Base-by-base conservation (phyloP, 2,888 invertebrate species). In the Hypena proboscidalis region DNA sequence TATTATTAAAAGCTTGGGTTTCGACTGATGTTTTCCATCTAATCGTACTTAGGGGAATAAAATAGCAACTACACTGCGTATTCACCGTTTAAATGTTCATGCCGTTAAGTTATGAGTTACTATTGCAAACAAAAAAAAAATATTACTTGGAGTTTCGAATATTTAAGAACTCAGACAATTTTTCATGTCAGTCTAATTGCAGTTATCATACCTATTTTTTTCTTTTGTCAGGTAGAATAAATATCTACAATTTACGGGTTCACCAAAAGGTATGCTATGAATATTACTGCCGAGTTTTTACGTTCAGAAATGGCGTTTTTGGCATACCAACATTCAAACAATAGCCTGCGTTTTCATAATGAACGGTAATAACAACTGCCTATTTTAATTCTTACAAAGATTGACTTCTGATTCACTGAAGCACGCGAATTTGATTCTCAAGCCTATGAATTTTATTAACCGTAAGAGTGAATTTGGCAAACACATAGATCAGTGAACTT, bases 391-490 rank as follows among this genome's bases (percentile, higher is more conserved):
- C 11, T 34, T 39, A 26, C n/a, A 2, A 44, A 47, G 26, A 40
- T 42, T 26, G 25, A 47, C 30, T 17, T 13, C 11, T 0, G 21
- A 35, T 3, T 4, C 17, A 4, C 4, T 23, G 8, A 22, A 30
- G 25, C 38, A 13, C 57, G 32, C 49, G 14, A 61, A 34, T 52
- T 44, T 64, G 31, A 25, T 40, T 33, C 33, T 25, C 44, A 10
- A 29, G 31, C 35, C 43, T 29, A 23, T 30, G 9, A 7, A 2
- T 42, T 48, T 41, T 53, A 65, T 50, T 60, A 48, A 22, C 37
- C 39, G 31, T 50, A 58, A 65, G 55, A 63, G 54, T 43, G 57
- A 60, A 63, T 67, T 71, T 70, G 68, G 73, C 67, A 61, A 49
- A 49, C 42, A 63, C 56, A 54, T 64, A 60, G 47, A 69, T 74